Conservation (phyloP, 2,113 vertebrate genomes). For the Muntiacus muntjak region DNA sequence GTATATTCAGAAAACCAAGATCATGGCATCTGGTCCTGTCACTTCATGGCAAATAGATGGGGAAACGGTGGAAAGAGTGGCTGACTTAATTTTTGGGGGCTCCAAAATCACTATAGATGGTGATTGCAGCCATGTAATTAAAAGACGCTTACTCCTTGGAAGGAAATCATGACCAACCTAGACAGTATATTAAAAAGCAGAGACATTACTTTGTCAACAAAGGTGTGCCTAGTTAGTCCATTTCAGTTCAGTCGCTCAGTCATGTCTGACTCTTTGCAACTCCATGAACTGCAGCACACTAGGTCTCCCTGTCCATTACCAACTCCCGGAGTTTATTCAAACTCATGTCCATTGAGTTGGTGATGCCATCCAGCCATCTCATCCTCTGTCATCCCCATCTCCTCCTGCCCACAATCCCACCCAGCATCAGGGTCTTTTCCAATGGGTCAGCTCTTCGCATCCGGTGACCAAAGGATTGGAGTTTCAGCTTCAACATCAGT, state of each 20-base stretch:
- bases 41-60: background rate
- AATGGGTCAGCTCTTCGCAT: background rate
- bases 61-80: background rate
- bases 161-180: background rate
- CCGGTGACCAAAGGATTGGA: background rate
- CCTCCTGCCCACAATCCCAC: background rate
- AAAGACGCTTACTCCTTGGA: background rate
- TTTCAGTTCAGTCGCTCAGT: background rate
- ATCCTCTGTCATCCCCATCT: background rate
- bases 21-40: background rate
- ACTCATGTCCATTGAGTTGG: background rate
- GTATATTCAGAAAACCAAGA: background rate
- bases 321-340: background rate
- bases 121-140: background rate
- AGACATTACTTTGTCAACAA: background rate
- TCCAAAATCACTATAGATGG: background rate
- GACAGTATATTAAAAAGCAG: background rate
- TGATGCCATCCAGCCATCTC: background rate
- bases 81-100: background rate
- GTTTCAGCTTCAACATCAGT: background rate
- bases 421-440: background rate
- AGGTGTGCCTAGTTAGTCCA: background rate
- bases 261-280: accelerated
- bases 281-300: background rate
- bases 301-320: background rate